Evolutionary conservation across 2,113 vertebrate species (phyloP).

Genomic region (Irena cyanogastra): DNA sequence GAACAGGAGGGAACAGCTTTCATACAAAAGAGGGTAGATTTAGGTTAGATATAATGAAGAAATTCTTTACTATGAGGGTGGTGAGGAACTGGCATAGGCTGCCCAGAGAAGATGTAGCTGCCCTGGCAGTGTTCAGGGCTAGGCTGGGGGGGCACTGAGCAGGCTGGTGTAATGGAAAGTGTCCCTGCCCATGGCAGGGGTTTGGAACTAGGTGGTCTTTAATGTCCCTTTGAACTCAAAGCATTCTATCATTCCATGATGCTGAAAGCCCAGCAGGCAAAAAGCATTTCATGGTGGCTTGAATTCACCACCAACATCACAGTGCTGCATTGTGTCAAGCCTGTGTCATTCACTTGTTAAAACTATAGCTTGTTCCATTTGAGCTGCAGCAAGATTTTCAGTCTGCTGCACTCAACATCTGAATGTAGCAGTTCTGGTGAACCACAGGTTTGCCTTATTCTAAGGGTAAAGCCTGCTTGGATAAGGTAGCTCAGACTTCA

Average conservation of each 20-base stretch:
- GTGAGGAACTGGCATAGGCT: neutral
- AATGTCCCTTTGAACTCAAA: neutral
- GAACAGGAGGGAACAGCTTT: neutral
- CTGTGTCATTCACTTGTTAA: neutral
- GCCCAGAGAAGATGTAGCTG: neutral
- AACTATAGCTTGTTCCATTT: neutral
- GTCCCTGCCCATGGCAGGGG: neutral
- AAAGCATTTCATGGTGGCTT: neutral
- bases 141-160: neutral
- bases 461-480: neutral
- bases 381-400: neutral
- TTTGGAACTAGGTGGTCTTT: neutral
- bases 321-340: neutral
- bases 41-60: neutral
- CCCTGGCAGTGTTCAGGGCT: neutral
- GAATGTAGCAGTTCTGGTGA: neutral
- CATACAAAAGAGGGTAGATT: neutral
- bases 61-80: neutral
- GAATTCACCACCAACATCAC: neutral
- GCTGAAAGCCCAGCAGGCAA: neutral
- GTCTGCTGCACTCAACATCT: neutral
- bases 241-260: neutral
- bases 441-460: neutral
- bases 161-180: neutral
- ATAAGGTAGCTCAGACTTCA: neutral